Percentiles rank a stretch among this genome's conserved stretches.
Evolutionary conservation across 2,888 invertebrate genomes (phyloP).

Genomic region (Serrognathus titanus): DNA sequence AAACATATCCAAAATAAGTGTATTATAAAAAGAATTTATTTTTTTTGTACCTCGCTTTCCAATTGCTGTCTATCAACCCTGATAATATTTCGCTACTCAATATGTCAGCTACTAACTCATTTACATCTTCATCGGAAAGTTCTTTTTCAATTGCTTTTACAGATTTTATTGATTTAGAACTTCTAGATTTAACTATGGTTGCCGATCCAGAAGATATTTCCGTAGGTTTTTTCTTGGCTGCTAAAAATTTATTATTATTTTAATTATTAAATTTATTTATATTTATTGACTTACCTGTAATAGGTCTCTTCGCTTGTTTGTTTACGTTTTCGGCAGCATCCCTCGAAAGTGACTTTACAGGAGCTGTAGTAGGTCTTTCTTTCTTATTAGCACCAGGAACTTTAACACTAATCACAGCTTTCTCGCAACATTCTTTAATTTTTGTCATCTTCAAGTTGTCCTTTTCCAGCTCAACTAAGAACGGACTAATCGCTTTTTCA

Average conservation of each 20-base stretch:
- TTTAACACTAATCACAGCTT: constrained; percentile 82
- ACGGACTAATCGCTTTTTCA: constrained; percentile 83
- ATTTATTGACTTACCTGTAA: constrained; percentile 26
- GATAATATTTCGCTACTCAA: constrained; percentile 59
- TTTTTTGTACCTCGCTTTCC: constrained; percentile 64
- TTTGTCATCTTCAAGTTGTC: constrained; percentile 90
- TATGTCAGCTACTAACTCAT: constrained; percentile 65
- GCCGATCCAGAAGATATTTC: constrained; percentile 45
- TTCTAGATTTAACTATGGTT: constrained; percentile 33
- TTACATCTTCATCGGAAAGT: constrained; percentile 73
- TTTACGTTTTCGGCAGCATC: constrained; percentile 41
- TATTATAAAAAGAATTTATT: not conserved
- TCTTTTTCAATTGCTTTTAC: constrained; percentile 59
- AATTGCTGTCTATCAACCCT: constrained; percentile 74
- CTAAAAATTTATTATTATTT: constrained; percentile 6
- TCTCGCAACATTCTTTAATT: constrained; percentile 91
- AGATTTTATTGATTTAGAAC: constrained; percentile 26
- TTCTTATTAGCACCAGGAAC: constrained; percentile 61
- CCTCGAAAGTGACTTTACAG: constrained; percentile 9
- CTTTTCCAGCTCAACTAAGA: constrained; percentile 84
- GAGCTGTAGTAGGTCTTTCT: constrained; percentile 54
- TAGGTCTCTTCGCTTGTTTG: constrained; percentile 54
- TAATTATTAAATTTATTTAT: not conserved
- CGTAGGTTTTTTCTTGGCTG: constrained; percentile 22
- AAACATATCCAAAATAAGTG: constrained; percentile 13